phyloP scores from a whole-genome alignment of 2,797 vertebrate species.

The Otolemur crassicaudatus region DNA sequence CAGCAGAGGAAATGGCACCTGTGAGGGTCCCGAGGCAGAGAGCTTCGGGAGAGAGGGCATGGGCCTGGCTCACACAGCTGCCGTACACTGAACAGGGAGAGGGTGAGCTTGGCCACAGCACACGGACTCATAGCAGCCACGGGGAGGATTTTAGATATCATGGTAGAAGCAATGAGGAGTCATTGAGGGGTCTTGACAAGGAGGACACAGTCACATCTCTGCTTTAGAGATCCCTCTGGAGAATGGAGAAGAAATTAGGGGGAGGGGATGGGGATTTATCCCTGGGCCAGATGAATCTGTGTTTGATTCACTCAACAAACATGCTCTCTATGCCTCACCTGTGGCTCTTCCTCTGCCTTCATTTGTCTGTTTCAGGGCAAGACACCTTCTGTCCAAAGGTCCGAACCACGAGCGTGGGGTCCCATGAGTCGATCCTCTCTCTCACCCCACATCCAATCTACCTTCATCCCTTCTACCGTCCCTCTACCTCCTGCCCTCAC shows the following conservation, averaged over 20 bases:
- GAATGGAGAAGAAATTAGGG: not conserved
- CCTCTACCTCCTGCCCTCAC: too few relatives aligned
- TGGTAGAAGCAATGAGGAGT: not conserved
- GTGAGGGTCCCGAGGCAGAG: not conserved
- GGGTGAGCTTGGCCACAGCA: not conserved
- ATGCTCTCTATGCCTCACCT: rapidly evolving
- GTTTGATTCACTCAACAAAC: not conserved
- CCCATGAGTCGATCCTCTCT: rapidly evolving
- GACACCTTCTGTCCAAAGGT: not conserved
- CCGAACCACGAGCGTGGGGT: not conserved
- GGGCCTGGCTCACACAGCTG: rapidly evolving
- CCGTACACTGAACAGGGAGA: not conserved
- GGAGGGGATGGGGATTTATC: rapidly evolving
- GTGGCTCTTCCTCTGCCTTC: not conserved
- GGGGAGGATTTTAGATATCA: not conserved
- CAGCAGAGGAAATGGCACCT: not conserved
- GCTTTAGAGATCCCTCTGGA: not conserved
- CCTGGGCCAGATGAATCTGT: not conserved
- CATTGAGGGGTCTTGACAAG: not conserved
- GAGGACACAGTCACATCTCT: not conserved
- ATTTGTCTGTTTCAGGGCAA: not conserved
- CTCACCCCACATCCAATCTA: rapidly evolving
- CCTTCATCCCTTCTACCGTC: too few relatives aligned
- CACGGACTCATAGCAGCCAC: not conserved
- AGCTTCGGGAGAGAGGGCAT: not conserved